Conservation (phyloP, 2,888 invertebrate species). For the Calephelis perditalis region DNA sequence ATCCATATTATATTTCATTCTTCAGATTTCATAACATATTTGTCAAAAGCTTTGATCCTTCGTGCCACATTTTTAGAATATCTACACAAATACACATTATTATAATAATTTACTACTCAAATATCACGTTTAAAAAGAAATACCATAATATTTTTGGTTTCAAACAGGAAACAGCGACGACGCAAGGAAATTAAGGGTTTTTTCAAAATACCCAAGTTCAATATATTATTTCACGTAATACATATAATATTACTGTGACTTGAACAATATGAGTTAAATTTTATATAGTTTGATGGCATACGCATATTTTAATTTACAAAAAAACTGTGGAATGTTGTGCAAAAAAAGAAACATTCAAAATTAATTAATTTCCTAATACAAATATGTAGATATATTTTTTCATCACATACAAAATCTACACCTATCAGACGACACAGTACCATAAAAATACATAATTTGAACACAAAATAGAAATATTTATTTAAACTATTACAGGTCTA, state of each 20-base stretch:
- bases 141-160: conserved; percentile 4
- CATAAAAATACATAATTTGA: conserved; percentile 42
- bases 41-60: too few species aligned
- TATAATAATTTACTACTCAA: background rate
- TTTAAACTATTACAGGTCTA: conserved; percentile 22
- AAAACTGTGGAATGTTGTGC: background rate
- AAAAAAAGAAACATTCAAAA: background rate
- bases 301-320: background rate
- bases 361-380: background rate
- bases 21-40: too few species aligned
- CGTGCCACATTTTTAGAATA: too few species aligned
- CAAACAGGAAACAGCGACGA: background rate
- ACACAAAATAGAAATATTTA: background rate
- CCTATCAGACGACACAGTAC: background rate
- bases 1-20: too few species aligned
- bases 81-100: too few species aligned
- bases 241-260: too few species aligned
- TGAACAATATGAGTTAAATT: too few species aligned
- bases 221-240: too few species aligned
- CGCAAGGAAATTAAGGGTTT: background rate
- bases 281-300: too few species aligned
- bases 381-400: background rate
- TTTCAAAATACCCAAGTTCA: too few species aligned
- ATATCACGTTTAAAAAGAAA: conserved; percentile 8
- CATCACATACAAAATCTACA: background rate